phyloP scores from a whole-genome alignment of 2,888 invertebrate species.

The Cantharis nigra region DNA sequence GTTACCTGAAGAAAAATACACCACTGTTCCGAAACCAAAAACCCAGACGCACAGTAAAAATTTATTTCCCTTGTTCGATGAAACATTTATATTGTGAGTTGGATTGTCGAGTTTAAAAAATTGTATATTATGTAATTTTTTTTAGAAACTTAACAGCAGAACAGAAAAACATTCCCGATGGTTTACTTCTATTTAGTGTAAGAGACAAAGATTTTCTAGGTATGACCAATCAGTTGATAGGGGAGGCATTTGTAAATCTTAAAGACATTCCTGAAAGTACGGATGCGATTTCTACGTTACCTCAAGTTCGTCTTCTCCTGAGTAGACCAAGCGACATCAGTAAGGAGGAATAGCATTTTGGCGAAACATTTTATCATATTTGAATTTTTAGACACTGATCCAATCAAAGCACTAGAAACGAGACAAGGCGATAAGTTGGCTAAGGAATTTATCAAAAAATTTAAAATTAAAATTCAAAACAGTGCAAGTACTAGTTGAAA shows the following conservation, averaged over 20 bases:
- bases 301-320: conserved; percentile 75
- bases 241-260: conserved; percentile 89
- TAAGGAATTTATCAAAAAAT: conserved; percentile 83
- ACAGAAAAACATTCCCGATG: conserved; percentile 70
- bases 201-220: conserved; percentile 97
- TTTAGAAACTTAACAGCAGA: conserved; percentile 72
- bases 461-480: conserved; percentile 63
- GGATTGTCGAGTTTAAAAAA: not conserved
- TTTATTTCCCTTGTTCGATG: conserved; percentile 92
- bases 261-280: conserved; percentile 70
- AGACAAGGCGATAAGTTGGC: conserved; percentile 88
- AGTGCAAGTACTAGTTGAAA: conserved; percentile 6
- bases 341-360: conserved; percentile 44
- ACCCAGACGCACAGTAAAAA: conserved; percentile 93
- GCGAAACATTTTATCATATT: not conserved
- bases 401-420: conserved; percentile 77
- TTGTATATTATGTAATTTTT: conserved; percentile 29
- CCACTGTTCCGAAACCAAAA: conserved; percentile 74
- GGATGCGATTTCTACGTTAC: conserved; percentile 64
- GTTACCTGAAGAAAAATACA: conserved; percentile 83
- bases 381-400: conserved; percentile 66
- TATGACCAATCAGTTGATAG: conserved; percentile 90
- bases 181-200: conserved; percentile 82
- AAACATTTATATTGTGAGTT: conserved; percentile 90
- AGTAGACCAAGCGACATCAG: conserved; percentile 71